Base-by-base conservation (phyloP, 2,113 vertebrate species). In the Megatriorchis doriae region DNA sequence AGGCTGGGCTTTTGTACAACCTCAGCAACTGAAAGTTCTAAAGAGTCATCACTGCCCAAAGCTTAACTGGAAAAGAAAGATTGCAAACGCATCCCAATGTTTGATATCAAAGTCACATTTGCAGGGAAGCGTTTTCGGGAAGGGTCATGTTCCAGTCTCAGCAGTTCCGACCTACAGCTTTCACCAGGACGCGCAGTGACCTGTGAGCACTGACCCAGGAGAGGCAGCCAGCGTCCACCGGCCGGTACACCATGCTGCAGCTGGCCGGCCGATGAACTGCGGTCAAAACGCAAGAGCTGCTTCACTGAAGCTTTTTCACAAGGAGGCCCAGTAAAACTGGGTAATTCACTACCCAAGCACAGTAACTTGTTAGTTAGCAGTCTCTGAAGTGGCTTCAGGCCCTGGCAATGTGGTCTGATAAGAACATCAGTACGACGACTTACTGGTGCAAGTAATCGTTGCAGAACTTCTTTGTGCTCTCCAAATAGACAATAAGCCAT, bases 361-460 rank as follows among this genome's bases (percentile, higher is more conserved):
- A 0, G 45, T 17, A 66, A 26, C 36, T 23, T 31, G 18, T 34
- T 56, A 59, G 52, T 34, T 58, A 77, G 62, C 48, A 73, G 40
- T 11, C 48, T 72, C 61, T 62, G 61, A 92, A 31, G 21, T n/a
- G 47, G 56, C 61, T 58, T 86, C 80, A 58, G 71, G 52, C 22
- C 53, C 71, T 47, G 29, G 27, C 16, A 62, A 48, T 1, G 6
- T 18, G 61, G 19, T 59, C 48, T 4, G 8, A 6, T 48, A 17
- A 34, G 34, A 81, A 43, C 27, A 45, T 18, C 29, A 3, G 2
- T 16, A n/a, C 32, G 61, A 38, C 0, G 0, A 59, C 52, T 50
- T 47, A 8, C 0, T 71, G 65, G 38, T 55, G 42, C 34, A 62
- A 86, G 43, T 52, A 67, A 13, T 36, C 77, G 22, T 22, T 91